Percentiles rank a stretch among this genome's conserved stretches.
phyloP scores from a whole-genome alignment of 2,888 invertebrate genomes.

The Chirona hameri region DNA sequence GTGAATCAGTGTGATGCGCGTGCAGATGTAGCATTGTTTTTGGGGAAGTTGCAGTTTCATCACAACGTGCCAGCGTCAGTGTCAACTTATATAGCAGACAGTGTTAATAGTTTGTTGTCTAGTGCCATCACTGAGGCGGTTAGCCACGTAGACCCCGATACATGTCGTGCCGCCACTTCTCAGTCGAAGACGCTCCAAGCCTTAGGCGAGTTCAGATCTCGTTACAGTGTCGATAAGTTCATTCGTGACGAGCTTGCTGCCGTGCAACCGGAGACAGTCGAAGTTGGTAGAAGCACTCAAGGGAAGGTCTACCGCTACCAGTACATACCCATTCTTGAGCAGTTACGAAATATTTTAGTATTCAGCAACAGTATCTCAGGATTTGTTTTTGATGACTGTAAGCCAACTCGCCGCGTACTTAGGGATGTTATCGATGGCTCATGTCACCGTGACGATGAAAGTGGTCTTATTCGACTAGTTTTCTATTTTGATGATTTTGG shows the following conservation, averaged over 20 bases:
- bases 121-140: background rate
- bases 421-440: background rate
- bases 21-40: background rate
- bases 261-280: background rate
- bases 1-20: background rate
- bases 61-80: background rate
- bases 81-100: background rate
- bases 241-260: background rate
- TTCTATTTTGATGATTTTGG: background rate
- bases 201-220: background rate
- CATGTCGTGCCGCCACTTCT: background rate
- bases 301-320: background rate
- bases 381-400: background rate
- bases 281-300: background rate
- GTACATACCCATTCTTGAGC: background rate
- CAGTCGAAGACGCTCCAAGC: background rate
- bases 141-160: background rate
- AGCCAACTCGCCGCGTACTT: background rate
- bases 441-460: background rate
- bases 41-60: background rate
- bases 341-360: background rate
- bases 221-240: background rate
- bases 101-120: background rate
- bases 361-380: background rate
- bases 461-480: background rate